Percentiles rank a stretch among this genome's conserved stretches.
These are phyloP conservation scores for Macrotus californicus DNA, from an alignment of 2,113 vertebrate species.

Conservation along the genomic window DNA sequence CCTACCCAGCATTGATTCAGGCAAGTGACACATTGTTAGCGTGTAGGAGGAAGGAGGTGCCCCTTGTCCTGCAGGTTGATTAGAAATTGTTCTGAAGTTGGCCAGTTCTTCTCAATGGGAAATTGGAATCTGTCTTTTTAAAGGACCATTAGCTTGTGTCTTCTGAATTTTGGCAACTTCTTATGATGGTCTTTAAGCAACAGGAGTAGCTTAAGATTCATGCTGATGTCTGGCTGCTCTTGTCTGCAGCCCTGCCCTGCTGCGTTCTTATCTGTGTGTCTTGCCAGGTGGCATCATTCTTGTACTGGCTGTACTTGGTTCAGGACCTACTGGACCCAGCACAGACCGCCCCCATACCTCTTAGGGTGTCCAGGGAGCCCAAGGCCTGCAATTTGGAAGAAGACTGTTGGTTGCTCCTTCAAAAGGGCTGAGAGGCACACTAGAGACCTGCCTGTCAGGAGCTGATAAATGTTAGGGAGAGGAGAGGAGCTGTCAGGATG, in stretches of 20 bases:
- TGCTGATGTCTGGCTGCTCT: not conserved
- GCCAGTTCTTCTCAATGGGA: not conserved
- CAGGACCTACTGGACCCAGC: no score
- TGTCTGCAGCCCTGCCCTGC: accelerated
- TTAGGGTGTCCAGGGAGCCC: accelerated
- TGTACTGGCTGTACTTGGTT: not conserved
- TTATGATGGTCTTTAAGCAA: not conserved
- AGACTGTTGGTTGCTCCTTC: not conserved
- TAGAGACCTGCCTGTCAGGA: not conserved
- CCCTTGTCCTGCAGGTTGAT: not conserved
- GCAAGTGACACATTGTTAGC: not conserved
- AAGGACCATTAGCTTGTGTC: not conserved
- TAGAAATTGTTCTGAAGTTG: not conserved
- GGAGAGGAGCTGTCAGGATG: not conserved
- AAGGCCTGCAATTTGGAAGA: no score
- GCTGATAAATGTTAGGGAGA: not conserved
- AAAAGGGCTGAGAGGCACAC: not conserved
- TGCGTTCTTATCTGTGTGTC: not conserved
- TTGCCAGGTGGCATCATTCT: not conserved
- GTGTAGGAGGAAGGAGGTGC: not conserved
- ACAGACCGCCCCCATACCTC: no score
- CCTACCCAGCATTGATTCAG: not conserved
- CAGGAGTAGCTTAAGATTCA: not conserved
- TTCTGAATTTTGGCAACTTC: not conserved
- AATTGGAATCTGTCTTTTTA: not conserved